Evolutionary conservation across 2,113 vertebrate species (phyloP).

Genomic region (Sitta europaea): DNA sequence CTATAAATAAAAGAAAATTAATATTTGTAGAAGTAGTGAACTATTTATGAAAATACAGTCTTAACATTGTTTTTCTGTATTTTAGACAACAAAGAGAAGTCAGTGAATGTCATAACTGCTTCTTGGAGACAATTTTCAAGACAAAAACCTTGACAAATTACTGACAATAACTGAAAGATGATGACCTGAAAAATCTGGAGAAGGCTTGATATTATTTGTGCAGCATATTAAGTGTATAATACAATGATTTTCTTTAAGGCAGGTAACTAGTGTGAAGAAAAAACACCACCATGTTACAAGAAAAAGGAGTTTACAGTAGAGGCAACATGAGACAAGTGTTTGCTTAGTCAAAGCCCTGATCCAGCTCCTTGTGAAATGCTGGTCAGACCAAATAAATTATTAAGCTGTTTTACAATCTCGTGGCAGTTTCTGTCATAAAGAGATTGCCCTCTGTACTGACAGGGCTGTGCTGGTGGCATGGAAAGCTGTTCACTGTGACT

Average conservation of each 20-base stretch:
- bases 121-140: neutral
- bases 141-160: neutral
- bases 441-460: neutral
- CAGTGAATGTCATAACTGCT: neutral
- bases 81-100: neutral
- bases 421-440: neutral
- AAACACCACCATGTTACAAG: neutral
- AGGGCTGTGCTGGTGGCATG: accelerated
- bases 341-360: neutral
- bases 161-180: neutral
- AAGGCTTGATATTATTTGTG: neutral
- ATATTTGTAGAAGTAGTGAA: neutral
- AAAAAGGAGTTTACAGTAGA: neutral
- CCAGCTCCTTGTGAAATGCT: neutral
- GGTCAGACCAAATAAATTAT: neutral
- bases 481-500: neutral
- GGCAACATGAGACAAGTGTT: neutral
- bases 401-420: neutral
- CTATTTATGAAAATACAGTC: neutral
- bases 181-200: neutral
- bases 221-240: neutral
- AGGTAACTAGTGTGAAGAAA: neutral
- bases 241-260: neutral
- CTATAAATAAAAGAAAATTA: neutral
- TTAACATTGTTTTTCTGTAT: neutral